Base-by-base conservation (phyloP, 2,797 vertebrate species). In the Cyclura pinguis region DNA sequence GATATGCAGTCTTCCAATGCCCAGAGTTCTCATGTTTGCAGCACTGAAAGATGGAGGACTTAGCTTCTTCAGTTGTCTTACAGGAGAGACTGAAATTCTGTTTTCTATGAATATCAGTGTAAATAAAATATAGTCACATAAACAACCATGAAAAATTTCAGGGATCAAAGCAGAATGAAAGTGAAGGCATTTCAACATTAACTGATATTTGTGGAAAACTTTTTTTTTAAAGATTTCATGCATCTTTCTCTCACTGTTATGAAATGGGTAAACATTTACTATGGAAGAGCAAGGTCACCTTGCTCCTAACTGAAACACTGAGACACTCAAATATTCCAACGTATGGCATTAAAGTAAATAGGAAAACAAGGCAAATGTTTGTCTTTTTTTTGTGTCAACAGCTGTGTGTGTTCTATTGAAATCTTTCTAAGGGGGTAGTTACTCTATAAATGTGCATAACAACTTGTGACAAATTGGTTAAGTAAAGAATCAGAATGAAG, bases 211-310 rank as follows among this genome's bases (percentile, higher is more conserved):
- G 9, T 0, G 57, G 85, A 90, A 93, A 89, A 81, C 55, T 62
- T 72, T 50, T 90, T 85, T 52, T 85, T 59, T 14, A 32, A 29
- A 90, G 89, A 94, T 91, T 87, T 91, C 78, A 47, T n/a, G 90
- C 87, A 50, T 1, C 47, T 78, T 78, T 78, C 1, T 91, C 0
- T 50, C 52, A 13, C 10, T 91, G n/a, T 73, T 87, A 59, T 0
- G 57, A 78, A 59, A 78, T 50, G 5, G 76, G 6, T 0, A 3
- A 84, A 83, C 1, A 13, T 87, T 89, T 91, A 57, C 6, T 32
- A 67, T 59, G 16, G 8, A 29, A 80, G 27, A 84, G 73, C 22
- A n/a, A 89, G 80, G 88, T 92, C 88, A 92, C 80, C 78, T 89
- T 89, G 27, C 38, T 22, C 89, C 90, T 27, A 89, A 87, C 80